Base-by-base conservation (phyloP, 2,888 invertebrate genomes). In the Geotrupes spiniger region DNA sequence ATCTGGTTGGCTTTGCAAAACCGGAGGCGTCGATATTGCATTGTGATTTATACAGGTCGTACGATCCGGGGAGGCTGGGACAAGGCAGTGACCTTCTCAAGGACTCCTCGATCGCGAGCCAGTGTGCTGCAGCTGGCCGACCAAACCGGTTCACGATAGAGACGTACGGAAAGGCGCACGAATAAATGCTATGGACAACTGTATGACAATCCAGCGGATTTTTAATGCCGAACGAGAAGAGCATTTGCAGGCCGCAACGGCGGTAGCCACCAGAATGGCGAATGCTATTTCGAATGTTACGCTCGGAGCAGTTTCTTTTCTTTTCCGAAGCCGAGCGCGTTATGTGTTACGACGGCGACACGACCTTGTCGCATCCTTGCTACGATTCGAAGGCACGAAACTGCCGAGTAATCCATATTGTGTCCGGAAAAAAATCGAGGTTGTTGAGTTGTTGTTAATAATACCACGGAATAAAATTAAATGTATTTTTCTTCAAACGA, bases 51-150 rank as follows among this genome's bases (percentile, higher is more conserved):
- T 63, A 62, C 55, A 58, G 58, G 58, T 56, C 61, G 57, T 56
- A 57, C 54, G 58, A 54, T 54, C 53, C 53, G 55, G 55, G 51
- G 57, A 63, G 62, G 65, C 58, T 62, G 63, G 64, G 65, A 66
- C 67, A 65, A 65, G 69, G 64, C 69, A 70, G 68, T 69, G 69
- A 70, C 69, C 70, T 70, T 70, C 68, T 67, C 68, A 70, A 70
- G 70, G 70, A 65, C 68, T 67, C 63, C 43, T 43, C 54, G 56
- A 55, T 56, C 55, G 60, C 58, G 53, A 57, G 49, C 50, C 54
- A 42, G 38, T 41, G 38, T 56, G 48, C 42, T 37, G 53, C 49
- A 52, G 50, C 46, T 56, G 55, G 40, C 44, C 41, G 57, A 57
- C 57, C 57, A 53, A 48, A 53, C 50, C 53, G 53, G 52, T 57